phyloP scores from a whole-genome alignment of 2,888 invertebrate genomes.

The Ommatoiulus sabulosus region DNA sequence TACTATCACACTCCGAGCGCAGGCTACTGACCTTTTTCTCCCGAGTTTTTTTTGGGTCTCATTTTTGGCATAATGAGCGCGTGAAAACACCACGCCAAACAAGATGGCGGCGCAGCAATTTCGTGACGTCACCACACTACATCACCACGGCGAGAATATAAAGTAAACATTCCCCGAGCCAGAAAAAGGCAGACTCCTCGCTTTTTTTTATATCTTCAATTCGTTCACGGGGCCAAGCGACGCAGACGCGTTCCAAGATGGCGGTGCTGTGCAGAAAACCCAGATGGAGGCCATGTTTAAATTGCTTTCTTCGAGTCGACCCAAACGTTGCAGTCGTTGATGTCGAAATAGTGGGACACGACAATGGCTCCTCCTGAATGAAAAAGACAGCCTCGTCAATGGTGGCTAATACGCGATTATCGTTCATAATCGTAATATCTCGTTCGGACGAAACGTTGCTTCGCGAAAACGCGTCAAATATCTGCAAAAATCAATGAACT shows the following conservation, averaged over 20 bases:
- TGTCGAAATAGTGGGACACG: neutral
- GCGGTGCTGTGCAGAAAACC: neutral
- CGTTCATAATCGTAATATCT: neutral
- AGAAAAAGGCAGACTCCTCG: neutral
- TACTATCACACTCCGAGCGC: neutral
- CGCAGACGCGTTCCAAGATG: neutral
- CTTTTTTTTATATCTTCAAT: neutral
- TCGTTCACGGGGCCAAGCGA: neutral
- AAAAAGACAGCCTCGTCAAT: neutral
- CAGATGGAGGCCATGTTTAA: neutral
- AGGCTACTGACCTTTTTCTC: slow-evolving; percentile 45
- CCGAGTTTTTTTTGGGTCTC: neutral
- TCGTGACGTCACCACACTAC: slow-evolving; percentile 24
- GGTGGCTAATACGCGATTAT: neutral
- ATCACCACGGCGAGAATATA: slow-evolving; percentile 31
- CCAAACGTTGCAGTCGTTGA: neutral
- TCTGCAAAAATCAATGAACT: slow-evolving; percentile 44
- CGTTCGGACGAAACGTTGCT: neutral
- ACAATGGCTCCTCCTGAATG: neutral
- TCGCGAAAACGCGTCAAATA: neutral
- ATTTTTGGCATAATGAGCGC: slow-evolving; percentile 41
- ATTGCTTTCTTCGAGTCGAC: neutral
- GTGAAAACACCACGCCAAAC: slow-evolving; percentile 16
- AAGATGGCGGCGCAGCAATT: slow-evolving; percentile 27
- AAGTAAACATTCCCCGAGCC: slow-evolving; percentile 20